A percentile compares a stretch with the other conserved stretches of the same genome.
phyloP scores from a whole-genome alignment of 2,113 vertebrate species.

The Gobio gobio region DNA sequence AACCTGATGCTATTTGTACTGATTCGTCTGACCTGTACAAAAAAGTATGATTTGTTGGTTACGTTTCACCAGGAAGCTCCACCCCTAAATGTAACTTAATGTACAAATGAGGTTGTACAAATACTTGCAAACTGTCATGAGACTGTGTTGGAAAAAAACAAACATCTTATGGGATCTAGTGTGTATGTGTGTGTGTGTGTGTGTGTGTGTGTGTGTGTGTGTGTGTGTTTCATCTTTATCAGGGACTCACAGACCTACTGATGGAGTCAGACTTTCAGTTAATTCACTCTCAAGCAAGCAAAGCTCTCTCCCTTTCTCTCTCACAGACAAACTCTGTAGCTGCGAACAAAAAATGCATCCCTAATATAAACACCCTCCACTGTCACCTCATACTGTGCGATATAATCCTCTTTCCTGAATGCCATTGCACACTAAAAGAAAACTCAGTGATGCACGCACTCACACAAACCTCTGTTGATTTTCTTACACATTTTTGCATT shows the following conservation, averaged over 20 bases:
- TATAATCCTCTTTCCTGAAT: conserved; percentile 56
- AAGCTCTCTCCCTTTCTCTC: background rate
- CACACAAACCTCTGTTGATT: conserved; percentile 22
- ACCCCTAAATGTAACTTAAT: background rate
- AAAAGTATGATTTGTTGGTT: background rate
- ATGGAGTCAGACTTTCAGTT: conserved; percentile 21
- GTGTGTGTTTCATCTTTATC: conserved; percentile 46
- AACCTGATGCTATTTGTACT: background rate
- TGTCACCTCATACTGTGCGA: conserved; percentile 45
- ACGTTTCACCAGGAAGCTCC: background rate
- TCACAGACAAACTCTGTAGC: background rate
- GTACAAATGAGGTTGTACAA: background rate
- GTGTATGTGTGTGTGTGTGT: conserved; percentile 27
- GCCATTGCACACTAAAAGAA: conserved; percentile 35
- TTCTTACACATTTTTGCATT: conserved; percentile 23
- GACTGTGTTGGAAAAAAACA: background rate
- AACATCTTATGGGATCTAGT: background rate
- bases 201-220: conserved; percentile 34
- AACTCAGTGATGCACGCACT: background rate
- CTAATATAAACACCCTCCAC: conserved; percentile 30
- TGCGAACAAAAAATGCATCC: conserved; percentile 30
- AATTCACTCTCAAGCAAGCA: conserved; percentile 23
- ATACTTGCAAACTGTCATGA: background rate
- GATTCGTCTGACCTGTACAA: background rate
- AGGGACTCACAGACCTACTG: conserved; percentile 42